Percentiles rank a stretch among this genome's conserved stretches.
Conservation (phyloP, 2,113 vertebrate genomes). For the Bostrychus sinensis region DNA sequence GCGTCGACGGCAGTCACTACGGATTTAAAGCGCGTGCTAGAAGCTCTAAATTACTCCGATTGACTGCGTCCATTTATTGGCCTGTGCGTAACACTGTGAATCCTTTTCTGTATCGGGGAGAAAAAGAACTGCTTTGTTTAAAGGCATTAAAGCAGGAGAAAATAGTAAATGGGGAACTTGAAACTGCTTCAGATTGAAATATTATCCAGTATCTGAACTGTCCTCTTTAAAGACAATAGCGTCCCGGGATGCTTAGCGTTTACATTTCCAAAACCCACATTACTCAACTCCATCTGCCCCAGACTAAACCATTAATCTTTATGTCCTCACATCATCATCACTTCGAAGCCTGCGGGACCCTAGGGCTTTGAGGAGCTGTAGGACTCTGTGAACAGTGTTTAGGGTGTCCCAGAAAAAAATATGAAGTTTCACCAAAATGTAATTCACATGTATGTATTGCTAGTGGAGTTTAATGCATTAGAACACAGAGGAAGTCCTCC, state of each 20-base stretch:
- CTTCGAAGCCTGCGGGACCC: slow-evolving; percentile 5
- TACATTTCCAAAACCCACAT: slow-evolving; percentile 10
- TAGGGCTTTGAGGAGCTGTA: neutral
- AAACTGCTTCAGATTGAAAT: neutral
- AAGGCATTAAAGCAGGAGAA: slow-evolving; percentile 21
- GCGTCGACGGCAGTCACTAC: slow-evolving; percentile 50
- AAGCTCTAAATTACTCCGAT: slow-evolving; percentile 29
- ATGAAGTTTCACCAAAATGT: neutral
- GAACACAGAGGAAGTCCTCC: neutral
- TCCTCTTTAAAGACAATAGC: neutral
- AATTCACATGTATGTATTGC: neutral
- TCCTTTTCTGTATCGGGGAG: neutral
- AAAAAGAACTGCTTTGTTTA: slow-evolving; percentile 14
- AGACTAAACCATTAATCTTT: slow-evolving; percentile 16
- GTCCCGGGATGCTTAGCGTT: slow-evolving; percentile 2
- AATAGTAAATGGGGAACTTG: neutral
- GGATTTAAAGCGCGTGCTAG: slow-evolving; percentile 35
- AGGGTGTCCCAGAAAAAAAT: neutral
- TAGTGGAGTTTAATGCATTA: neutral
- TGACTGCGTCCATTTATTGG: slow-evolving; percentile 16
- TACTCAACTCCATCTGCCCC: slow-evolving; percentile 1
- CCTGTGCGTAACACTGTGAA: slow-evolving; percentile 30
- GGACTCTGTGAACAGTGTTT: neutral
- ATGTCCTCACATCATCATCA: slow-evolving; percentile 14
- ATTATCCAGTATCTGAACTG: neutral